phyloP scores from a whole-genome alignment of 2,797 vertebrate species.

The Apodemus agrarius region DNA sequence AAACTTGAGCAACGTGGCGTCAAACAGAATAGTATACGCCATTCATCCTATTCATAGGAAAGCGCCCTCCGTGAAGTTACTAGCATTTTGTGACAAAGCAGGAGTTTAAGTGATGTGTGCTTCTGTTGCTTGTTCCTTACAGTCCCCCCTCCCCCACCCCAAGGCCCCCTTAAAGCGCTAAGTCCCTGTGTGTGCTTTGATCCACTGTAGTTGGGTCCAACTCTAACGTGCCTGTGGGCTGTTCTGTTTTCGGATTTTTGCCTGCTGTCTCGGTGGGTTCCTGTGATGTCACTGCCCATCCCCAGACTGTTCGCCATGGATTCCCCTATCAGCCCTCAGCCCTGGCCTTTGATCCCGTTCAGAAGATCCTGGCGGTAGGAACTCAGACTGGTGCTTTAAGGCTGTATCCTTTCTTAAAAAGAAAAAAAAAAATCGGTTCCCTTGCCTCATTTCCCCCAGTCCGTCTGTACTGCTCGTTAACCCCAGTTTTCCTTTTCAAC shows the following conservation, averaged over 20 bases:
- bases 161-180: neutral
- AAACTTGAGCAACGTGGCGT: conserved; percentile 21
- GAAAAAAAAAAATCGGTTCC: neutral
- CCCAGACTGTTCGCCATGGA: conserved; percentile 98
- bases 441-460: neutral
- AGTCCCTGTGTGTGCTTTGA: conserved; percentile 33
- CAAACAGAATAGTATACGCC: neutral
- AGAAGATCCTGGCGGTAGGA: conserved; percentile 98
- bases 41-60: neutral
- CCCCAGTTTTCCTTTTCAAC: conserved; percentile 9
- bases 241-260: conserved; percentile 79
- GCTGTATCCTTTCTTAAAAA: conserved; percentile 95
- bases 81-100: conserved; percentile 1
- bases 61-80: neutral
- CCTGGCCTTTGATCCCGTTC: conserved; percentile 98
- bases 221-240: conserved; percentile 72
- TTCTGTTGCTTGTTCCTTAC: neutral
- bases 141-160: neutral
- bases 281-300: conserved; percentile 79
- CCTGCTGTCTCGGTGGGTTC: conserved; percentile 64
- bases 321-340: conserved; percentile 98
- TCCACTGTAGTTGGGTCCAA: neutral
- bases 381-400: conserved; percentile 97
- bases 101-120: conserved; percentile 14
- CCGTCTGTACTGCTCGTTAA: neutral